phyloP scores from a whole-genome alignment of 2,888 invertebrate genomes.

The Gymnoscelis rufifasciata region DNA sequence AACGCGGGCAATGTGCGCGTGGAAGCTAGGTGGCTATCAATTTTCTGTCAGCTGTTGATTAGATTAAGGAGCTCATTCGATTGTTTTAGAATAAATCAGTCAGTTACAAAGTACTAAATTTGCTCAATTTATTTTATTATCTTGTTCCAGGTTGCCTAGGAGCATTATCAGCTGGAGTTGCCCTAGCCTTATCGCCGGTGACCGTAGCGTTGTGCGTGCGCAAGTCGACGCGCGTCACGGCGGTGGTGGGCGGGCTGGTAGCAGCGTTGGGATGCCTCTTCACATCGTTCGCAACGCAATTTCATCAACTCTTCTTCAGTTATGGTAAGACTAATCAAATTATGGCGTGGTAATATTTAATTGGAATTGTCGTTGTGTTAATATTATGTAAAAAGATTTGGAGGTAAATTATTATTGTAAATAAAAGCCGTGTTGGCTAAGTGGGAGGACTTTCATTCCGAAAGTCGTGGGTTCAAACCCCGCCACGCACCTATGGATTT shows the following conservation, averaged over 20 bases:
- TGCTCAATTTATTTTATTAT: background rate
- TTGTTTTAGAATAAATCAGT: too few species aligned
- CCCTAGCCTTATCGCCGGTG: constrained; percentile 89
- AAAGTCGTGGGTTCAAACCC: too few species aligned
- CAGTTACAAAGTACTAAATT: background rate
- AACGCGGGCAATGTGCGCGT: too few species aligned
- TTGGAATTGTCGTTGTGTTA: background rate
- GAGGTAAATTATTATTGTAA: background rate
- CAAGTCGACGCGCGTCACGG: constrained; percentile 92
- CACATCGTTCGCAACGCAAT: constrained; percentile 93
- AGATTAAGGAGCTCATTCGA: too few species aligned
- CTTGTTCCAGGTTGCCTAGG: constrained; percentile 87
- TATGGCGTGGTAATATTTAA: background rate
- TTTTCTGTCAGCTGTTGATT: too few species aligned
- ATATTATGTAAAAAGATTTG: background rate
- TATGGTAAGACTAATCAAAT: constrained; percentile 67
- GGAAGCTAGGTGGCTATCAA: too few species aligned
- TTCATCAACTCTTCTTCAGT: constrained; percentile 93
- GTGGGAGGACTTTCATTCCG: too few species aligned
- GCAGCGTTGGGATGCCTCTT: constrained; percentile 92
- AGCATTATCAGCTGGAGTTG: constrained; percentile 87
- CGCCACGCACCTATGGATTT: too few species aligned
- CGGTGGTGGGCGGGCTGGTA: constrained; percentile 91
- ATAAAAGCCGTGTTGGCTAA: too few species aligned
- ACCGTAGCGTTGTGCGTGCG: constrained; percentile 91